Conservation (phyloP, 2,888 invertebrate species). For the Furcula furcula region DNA sequence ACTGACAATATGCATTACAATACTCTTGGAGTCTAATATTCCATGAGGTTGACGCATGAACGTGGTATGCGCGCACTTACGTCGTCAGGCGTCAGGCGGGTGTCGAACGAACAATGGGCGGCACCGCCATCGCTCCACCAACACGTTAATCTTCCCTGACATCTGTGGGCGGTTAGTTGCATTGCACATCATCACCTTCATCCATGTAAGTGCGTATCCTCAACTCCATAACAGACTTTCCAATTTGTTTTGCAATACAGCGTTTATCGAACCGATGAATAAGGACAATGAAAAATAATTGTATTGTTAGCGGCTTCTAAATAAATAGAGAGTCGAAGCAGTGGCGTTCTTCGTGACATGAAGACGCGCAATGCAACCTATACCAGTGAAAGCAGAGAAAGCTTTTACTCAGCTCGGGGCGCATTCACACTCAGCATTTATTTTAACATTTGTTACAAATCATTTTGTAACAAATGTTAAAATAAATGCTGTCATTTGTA, state of each 20-base stretch:
- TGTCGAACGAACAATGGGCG: constrained; percentile 55
- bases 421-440: constrained; percentile 39
- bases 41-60: constrained; percentile 33
- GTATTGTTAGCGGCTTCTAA: constrained; percentile 65
- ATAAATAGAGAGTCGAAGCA: constrained; percentile 70
- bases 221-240: constrained; percentile 64
- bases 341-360: constrained; percentile 35
- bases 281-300: constrained; percentile 67
- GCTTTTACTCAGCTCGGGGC: constrained; percentile 43
- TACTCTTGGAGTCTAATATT: neutral
- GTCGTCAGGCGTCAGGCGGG: constrained; percentile 26
- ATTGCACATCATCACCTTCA: constrained; percentile 72
- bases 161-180: constrained; percentile 56
- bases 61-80: constrained; percentile 33
- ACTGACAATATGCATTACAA: too few relatives aligned
- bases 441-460: constrained; percentile 49
- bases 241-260: constrained; percentile 67
- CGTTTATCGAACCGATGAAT: constrained; percentile 56
- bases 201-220: constrained; percentile 53
- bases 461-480: constrained; percentile 48
- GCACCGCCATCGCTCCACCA: constrained; percentile 50
- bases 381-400: constrained; percentile 78
- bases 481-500: constrained; percentile 46
- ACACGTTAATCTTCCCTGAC: constrained; percentile 57
- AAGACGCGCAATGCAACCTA: constrained; percentile 55